Conservation (phyloP, 1,140 invertebrate species). For the Augochlora pura region DNA sequence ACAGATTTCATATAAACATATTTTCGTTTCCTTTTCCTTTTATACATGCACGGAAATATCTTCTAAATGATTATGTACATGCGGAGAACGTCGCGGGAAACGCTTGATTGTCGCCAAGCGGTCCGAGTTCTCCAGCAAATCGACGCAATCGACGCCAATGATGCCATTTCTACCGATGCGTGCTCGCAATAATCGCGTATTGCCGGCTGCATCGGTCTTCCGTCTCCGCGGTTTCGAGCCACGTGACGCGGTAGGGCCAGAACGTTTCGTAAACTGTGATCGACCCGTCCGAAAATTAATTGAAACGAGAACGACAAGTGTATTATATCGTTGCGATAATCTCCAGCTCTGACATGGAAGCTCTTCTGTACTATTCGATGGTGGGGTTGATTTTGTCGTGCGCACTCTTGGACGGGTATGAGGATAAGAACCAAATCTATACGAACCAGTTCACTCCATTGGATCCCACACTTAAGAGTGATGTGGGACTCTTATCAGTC, state of each 20-base stretch:
- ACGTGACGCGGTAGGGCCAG: not conserved
- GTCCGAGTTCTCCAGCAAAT: slow-evolving; percentile 45
- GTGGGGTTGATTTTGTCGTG: too few relatives aligned
- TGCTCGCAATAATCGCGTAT: not conserved
- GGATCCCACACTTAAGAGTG: too few relatives aligned
- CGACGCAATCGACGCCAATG: slow-evolving; percentile 8
- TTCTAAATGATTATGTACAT: slow-evolving; percentile 33
- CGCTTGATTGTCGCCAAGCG: slow-evolving; percentile 52
- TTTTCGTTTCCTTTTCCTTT: slow-evolving; percentile 21
- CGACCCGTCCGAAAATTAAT: not conserved
- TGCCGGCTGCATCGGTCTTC: not conserved
- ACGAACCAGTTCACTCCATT: too few relatives aligned
- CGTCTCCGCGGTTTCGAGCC: not conserved
- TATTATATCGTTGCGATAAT: too few relatives aligned
- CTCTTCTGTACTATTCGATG: too few relatives aligned
- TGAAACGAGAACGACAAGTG: too few relatives aligned
- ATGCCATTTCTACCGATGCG: slow-evolving; percentile 12
- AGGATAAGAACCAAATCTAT: too few relatives aligned
- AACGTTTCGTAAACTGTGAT: not conserved
- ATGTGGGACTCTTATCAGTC: too few relatives aligned
- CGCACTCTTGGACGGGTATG: too few relatives aligned
- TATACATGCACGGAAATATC: slow-evolving; percentile 45
- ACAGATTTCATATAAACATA: slow-evolving; percentile 27
- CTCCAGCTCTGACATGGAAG: too few relatives aligned
- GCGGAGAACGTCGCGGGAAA: slow-evolving; percentile 41